A percentile compares a stretch with the other conserved stretches of the same genome.
Conservation (phyloP, 1,140 invertebrate genomes). For the Potamilus streckersoni region DNA sequence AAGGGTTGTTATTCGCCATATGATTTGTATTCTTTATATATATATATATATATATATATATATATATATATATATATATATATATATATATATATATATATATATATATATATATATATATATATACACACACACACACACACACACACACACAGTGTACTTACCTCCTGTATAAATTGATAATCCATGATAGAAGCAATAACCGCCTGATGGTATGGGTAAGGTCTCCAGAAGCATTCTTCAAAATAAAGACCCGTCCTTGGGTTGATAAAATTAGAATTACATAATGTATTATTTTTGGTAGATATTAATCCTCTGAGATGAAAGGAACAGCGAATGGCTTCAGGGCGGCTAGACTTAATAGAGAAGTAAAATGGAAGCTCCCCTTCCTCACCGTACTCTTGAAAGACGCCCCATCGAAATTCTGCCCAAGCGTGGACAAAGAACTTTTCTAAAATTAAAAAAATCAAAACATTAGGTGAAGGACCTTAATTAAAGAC, state of each 20-base stretch:
- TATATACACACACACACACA: too few relatives aligned
- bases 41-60: too few relatives aligned
- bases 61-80: too few relatives aligned
- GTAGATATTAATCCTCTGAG: constrained; percentile 28
- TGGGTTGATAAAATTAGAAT: constrained; percentile 13
- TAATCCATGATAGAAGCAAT: constrained; percentile 50
- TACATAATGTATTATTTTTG: constrained; percentile 3
- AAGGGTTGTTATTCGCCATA: too few relatives aligned
- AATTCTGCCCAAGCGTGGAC: constrained; percentile 77
- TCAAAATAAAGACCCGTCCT: constrained; percentile 37
- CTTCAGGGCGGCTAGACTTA: constrained; percentile 24
- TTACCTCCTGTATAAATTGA: constrained; percentile 29
- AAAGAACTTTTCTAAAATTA: constrained; percentile 69
- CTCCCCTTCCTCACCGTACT: constrained; percentile 74
- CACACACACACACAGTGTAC: too few relatives aligned
- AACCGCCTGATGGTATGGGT: constrained; percentile 18
- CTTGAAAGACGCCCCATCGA: constrained; percentile 79
- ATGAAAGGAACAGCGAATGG: constrained; percentile 28
- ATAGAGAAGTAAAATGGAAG: constrained; percentile 46
- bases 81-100: too few relatives aligned
- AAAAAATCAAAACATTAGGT: too few relatives aligned
- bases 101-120: too few relatives aligned
- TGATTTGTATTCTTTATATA: too few relatives aligned
- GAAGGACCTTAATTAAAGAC: too few relatives aligned
- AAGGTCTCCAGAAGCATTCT: constrained; percentile 38